Evolutionary conservation across 2,888 invertebrate species (phyloP).

Genomic region (Diloba caeruleocephala): DNA sequence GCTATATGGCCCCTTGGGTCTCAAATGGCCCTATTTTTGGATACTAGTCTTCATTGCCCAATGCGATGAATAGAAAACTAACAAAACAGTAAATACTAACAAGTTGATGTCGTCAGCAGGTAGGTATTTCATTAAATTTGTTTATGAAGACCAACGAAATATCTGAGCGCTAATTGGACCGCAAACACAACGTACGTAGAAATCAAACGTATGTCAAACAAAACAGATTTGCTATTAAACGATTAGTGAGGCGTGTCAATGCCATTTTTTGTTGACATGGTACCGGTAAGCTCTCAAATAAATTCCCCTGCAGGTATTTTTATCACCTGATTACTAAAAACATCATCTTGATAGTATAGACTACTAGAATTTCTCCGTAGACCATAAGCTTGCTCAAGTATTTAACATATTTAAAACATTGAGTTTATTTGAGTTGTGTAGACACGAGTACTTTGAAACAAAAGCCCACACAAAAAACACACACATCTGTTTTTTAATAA

Average conservation of each 20-base stretch:
- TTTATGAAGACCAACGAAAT: constrained; percentile 14
- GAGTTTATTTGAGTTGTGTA: no score
- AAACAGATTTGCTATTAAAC: constrained; percentile 54
- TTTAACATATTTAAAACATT: no score
- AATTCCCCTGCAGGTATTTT: constrained; percentile 14
- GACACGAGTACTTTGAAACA: no score
- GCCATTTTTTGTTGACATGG: constrained; percentile 20
- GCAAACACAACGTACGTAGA: constrained; percentile 52
- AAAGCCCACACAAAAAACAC: no score
- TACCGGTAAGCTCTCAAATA: constrained; percentile 12
- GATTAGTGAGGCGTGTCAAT: constrained; percentile 39
- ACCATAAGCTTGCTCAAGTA: not conserved
- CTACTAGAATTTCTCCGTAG: not conserved
- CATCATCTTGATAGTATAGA: not conserved
- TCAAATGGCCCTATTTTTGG: not conserved
- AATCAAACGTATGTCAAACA: constrained; percentile 42
- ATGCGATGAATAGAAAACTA: no score
- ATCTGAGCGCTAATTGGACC: constrained; percentile 55
- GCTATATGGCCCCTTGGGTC: no score
- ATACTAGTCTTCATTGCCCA: no score
- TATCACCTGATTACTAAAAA: constrained; percentile 8
- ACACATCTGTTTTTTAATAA: no score
- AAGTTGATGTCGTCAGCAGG: not conserved
- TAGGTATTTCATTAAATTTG: constrained; percentile 13
- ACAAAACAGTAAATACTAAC: constrained; percentile 10